These are phyloP conservation scores for Gnathonemus longibarbis DNA, from an alignment of 2,113 vertebrate genomes.

Conservation along the genomic window DNA sequence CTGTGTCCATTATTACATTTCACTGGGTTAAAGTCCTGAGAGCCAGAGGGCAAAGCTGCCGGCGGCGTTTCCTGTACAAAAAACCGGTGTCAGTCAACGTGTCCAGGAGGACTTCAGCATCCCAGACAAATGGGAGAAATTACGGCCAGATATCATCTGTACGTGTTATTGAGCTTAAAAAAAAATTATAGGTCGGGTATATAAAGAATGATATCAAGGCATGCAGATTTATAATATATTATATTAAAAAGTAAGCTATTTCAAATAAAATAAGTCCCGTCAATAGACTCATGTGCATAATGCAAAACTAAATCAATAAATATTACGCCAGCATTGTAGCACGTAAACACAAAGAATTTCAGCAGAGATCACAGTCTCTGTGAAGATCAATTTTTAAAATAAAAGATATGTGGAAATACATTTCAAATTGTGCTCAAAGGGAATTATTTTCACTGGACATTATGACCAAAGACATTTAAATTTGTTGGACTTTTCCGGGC, in stretches of 20 bases:
- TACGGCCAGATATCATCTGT: background rate
- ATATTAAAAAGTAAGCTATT: background rate
- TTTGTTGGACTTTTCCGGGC: background rate
- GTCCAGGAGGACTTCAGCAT: background rate
- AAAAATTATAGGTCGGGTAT: background rate
- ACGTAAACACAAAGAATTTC: background rate
- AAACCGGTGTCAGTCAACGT: background rate
- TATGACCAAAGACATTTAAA: background rate
- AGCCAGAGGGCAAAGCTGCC: background rate
- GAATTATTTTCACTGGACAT: background rate
- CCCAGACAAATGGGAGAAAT: background rate
- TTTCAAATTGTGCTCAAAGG: background rate
- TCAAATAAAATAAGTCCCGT: background rate
- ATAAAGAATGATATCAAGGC: background rate
- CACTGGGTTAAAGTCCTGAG: background rate
- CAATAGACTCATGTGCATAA: background rate
- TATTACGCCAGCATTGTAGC: background rate
- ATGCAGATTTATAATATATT: background rate
- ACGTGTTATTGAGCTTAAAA: background rate
- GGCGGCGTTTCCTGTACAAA: background rate
- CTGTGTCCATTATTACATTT: background rate
- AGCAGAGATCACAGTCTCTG: background rate
- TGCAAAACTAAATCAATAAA: background rate
- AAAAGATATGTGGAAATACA: background rate
- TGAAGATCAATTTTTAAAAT: background rate